Conservation (phyloP, 2,888 invertebrate species). For the Encarsia formosa region DNA sequence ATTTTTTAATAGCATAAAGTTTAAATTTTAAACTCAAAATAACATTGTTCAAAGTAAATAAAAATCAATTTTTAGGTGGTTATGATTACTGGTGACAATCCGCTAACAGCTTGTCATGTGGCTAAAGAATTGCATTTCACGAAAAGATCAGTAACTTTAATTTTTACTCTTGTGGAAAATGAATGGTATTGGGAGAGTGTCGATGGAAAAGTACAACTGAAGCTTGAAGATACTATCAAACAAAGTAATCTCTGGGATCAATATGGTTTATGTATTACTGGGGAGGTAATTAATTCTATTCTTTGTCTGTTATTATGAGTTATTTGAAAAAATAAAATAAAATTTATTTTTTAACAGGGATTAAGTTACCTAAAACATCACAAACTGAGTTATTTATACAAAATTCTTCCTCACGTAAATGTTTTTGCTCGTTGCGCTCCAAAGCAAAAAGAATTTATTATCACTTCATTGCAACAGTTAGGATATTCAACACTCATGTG, state of each 20-base stretch:
- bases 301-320: not conserved
- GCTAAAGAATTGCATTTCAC: slow-evolving; percentile 90
- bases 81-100: slow-evolving; percentile 99
- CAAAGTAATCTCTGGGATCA: slow-evolving; percentile 63
- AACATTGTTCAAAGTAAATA: not conserved
- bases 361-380: slow-evolving; percentile 65
- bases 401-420: slow-evolving; percentile 78
- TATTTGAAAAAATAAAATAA: slow-evolving; percentile 8
- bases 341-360: slow-evolving; percentile 50
- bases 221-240: slow-evolving; percentile 51
- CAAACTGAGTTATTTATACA: slow-evolving; percentile 61
- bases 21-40: not conserved
- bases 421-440: slow-evolving; percentile 97
- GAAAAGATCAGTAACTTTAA: slow-evolving; percentile 63
- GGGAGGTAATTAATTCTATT: slow-evolving; percentile 64
- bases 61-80: slow-evolving; percentile 58
- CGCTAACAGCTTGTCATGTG: slow-evolving; percentile 97
- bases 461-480: slow-evolving; percentile 79
- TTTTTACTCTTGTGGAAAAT: slow-evolving; percentile 55
- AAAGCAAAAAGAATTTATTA: slow-evolving; percentile 95
- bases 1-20: slow-evolving; percentile 28
- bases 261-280: slow-evolving; percentile 92
- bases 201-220: slow-evolving; percentile 59
- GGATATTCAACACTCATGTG: slow-evolving; percentile 96
- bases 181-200: slow-evolving; percentile 78